Evolutionary conservation across 35 echinoderm and acorn worm genomes (phyloP), one percentile per base, ranked within the genome.

Genomic region (Strongylocentrotus purpuratus): DNA sequence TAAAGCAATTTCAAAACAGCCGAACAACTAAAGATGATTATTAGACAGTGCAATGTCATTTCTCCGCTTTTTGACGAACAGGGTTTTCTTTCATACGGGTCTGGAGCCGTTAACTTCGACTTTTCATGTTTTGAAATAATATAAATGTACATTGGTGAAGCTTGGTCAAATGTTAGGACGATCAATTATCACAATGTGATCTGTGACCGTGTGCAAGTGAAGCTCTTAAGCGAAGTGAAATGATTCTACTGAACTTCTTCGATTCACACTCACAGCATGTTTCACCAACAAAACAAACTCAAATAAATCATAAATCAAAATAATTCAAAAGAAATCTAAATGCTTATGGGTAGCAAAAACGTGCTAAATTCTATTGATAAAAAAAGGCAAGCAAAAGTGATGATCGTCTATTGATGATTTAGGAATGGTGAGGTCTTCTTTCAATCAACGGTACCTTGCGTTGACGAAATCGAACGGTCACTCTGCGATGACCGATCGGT

Each of bases 401-500:
- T 78, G 65, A 78, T 78, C 65, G 65, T 78, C 65, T 78, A 78
- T 78, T 78, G 20, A n/a, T 78, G 65, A n/a, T 78, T 78, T 55
- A 55, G 15, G 50, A 78, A 78, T 8, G 25, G 28, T 78, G 33
- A 89, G 10, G 85, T 86, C 14, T 89, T n/a, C 33, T 45, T 89
- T 33, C 87, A 41, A 8, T 58, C 17, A 48, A 58, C 13, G 91
- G 31, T 93, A 93, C 91, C 91, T 93, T 93, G 91, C 15, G 46
- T 93, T 47, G 91, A 93, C 31, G 91, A 50, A 32, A 93, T 93
- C 91, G 94, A 94, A 60, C 94, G 94, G 46, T 94, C 94, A 86
- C 96, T 96, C 85, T 96, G 96, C 8, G 93, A 94, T 31, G 96
- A 94, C 59, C 96, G 46, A 91, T 96, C 96, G 11, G 96, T 94